These are phyloP conservation scores for Eucriotettix oculatus DNA, from an alignment of 2,888 invertebrate genomes.

Conservation along the genomic window DNA sequence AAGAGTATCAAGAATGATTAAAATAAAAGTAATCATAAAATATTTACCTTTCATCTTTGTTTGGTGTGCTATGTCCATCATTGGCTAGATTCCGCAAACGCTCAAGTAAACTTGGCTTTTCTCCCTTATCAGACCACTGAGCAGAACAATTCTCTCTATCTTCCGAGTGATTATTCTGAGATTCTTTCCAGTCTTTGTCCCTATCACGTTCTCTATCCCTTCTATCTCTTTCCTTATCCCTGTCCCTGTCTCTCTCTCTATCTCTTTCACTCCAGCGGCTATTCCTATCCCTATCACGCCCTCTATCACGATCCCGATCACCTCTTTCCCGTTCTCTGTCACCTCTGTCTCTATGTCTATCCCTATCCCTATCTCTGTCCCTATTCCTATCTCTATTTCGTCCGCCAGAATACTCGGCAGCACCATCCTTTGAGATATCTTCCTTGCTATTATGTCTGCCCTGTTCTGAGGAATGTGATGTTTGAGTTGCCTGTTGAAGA, in stretches of 20 bases:
- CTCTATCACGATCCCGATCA: conserved; percentile 10
- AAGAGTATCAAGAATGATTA: no score
- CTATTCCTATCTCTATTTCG: conserved; percentile 18
- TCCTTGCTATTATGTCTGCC: background rate
- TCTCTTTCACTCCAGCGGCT: conserved; percentile 2
- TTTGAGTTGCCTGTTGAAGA: conserved; percentile 1
- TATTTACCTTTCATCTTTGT: conserved; percentile 2
- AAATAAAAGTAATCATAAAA: no score
- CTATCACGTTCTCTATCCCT: conserved; percentile 19
- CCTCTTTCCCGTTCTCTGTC: conserved; percentile 13
- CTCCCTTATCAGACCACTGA: conserved; percentile 13
- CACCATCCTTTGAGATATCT: conserved; percentile 3
- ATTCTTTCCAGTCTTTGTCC: conserved; percentile 15
- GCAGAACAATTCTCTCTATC: background rate
- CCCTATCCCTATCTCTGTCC: conserved; percentile 16
- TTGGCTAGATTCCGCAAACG: conserved; percentile 24
- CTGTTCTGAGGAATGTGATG: background rate
- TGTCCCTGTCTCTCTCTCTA: conserved; percentile 14
- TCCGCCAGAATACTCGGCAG: conserved; percentile 1
- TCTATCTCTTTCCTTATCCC: conserved; percentile 17
- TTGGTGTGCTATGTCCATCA: conserved; percentile 20
- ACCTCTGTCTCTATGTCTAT: conserved; percentile 14
- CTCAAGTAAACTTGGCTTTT: conserved; percentile 25
- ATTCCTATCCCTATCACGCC: conserved; percentile 11
- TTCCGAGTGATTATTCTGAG: conserved; percentile 1